A percentile compares a stretch with the other conserved stretches of the same genome.
phyloP scores from a whole-genome alignment of 2,888 invertebrate species.

The Auanema freiburgensis region DNA sequence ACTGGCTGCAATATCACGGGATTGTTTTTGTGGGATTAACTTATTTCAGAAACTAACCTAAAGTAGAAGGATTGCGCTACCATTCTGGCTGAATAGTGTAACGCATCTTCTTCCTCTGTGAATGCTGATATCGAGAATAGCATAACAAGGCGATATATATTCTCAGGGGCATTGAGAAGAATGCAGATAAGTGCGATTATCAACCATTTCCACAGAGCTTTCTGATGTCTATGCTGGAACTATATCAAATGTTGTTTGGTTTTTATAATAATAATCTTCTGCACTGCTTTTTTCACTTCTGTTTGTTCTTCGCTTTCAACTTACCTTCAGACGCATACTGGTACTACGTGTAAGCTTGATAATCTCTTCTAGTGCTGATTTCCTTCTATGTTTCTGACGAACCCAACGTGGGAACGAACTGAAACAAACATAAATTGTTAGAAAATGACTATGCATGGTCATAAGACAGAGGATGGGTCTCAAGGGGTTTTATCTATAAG shows the following conservation, averaged over 20 bases:
- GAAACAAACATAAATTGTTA: constrained; percentile 1
- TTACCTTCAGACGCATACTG: constrained; percentile 25
- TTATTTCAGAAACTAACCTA: constrained; percentile 15
- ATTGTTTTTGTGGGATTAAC: neutral
- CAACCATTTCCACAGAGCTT: constrained; percentile 32
- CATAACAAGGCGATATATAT: constrained; percentile 23
- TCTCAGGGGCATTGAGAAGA: constrained; percentile 32
- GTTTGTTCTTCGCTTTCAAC: no score
- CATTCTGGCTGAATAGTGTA: constrained; percentile 19
- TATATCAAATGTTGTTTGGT: neutral
- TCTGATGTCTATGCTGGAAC: constrained; percentile 28
- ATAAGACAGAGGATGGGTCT: neutral
- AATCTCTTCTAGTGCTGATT: constrained; percentile 29
- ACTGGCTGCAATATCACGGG: constrained; percentile 21
- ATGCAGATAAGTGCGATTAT: constrained; percentile 30
- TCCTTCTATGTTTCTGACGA: constrained; percentile 13
- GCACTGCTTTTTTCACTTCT: no score
- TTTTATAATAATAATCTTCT: neutral
- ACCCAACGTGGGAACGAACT: constrained; percentile 16
- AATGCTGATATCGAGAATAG: constrained; percentile 14
- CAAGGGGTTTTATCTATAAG: neutral
- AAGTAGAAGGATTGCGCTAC: constrained; percentile 32
- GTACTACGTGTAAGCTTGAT: constrained; percentile 28
- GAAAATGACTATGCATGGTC: no score
- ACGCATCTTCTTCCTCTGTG: constrained; percentile 9